Evolutionary conservation across 2,113 vertebrate species (phyloP), one percentile per base, ranked within the genome.

Genomic region (Tichodroma muraria): DNA sequence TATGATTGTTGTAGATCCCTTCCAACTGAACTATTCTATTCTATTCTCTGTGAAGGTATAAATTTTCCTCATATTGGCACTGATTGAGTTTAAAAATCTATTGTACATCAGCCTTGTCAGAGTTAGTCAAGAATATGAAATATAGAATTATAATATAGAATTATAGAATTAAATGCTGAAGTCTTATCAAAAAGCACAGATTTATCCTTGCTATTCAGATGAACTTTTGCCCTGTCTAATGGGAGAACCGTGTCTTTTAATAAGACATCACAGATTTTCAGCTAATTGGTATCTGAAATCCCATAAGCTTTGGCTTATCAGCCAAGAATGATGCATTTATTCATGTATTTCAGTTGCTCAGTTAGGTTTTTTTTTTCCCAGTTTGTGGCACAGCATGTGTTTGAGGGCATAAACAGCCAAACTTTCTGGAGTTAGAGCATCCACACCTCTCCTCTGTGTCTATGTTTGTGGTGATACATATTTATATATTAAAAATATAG

Each of bases 211-310:
- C 59, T 91, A 47, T 25, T 89, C 66, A 65, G 33, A 40, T 96
- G 84, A 80, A 77, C 80, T 89, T 94, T 82, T 76, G 61, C 44
- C 63, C 70, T 75, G 5, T 80, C 20, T 93, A 83, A 64, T 79
- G 53, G 56, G 40, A 87, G 40, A 90, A 23, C 12, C 6, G 1
- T 88, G 78, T 52, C 44, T 93, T 61, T 61, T 88, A 79, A 81
- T 76, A 94, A 93, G 73, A 59, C 50, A 85, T 69, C 66, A 63
- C 84, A 89, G 84, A 91, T 94, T 94, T 94, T 89, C 49, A 80
- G 35, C 70, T 91, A 92, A 85, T 94, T 89, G 63, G 21, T 85
- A 16, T 87, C 84, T 88, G 81, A 91, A 94, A 91, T 94, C 87
- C 84, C 78, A 44, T 91, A 89, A 94, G 63, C 54, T 82, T 88